These are phyloP conservation scores for Callorhinus ursinus DNA, from an alignment of 2,113 vertebrate species.

Conservation along the genomic window DNA sequence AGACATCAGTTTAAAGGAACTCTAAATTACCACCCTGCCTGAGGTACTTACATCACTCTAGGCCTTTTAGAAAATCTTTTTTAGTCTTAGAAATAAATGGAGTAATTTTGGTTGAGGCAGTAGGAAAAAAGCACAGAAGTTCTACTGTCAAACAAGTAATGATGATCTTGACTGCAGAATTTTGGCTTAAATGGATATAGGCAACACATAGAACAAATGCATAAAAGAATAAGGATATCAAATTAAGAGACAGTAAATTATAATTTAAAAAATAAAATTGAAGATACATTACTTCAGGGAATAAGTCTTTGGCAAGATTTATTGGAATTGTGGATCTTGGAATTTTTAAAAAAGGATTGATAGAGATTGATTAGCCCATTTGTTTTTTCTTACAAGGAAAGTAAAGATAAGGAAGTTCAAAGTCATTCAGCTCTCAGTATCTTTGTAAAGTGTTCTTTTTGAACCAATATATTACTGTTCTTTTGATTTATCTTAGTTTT, in stretches of 20 bases:
- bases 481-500: background rate
- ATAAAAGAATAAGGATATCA: background rate
- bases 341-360: background rate
- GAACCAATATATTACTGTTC: background rate
- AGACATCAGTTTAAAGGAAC: background rate
- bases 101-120: slow-evolving; percentile 22
- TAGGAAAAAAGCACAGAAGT: background rate
- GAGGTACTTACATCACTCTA: background rate
- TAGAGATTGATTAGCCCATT: background rate
- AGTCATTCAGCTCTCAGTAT: background rate
- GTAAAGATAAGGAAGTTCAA: background rate
- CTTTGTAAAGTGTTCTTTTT: background rate
- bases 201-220: background rate
- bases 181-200: background rate
- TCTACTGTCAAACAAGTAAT: background rate
- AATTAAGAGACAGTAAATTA: background rate
- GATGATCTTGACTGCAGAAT: background rate
- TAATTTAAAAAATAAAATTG: slow-evolving; percentile 19
- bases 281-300: background rate
- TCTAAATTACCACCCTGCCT: slow-evolving; percentile 43
- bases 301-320: background rate
- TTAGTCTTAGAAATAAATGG: slow-evolving; percentile 21
- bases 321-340: background rate
- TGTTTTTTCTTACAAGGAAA: background rate
- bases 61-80: slow-evolving; percentile 4